phyloP scores from a whole-genome alignment of 1,140 invertebrate genomes.

The Proctacanthus coquilletti region DNA sequence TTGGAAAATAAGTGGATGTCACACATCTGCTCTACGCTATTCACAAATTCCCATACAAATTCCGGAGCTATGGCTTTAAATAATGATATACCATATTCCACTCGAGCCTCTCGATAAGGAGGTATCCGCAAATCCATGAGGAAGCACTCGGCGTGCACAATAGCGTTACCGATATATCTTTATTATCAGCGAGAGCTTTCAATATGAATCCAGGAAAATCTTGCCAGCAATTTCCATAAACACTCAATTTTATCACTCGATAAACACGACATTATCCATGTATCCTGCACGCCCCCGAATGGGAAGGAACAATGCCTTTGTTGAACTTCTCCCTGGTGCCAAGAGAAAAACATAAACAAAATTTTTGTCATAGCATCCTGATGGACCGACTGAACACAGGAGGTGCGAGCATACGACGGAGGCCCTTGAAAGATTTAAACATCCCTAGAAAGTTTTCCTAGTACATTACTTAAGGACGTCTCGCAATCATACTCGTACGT shows the following conservation, averaged over 20 bases:
- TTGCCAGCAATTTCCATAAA: slow-evolving; percentile 1
- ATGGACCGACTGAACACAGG: not conserved
- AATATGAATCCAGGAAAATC: not conserved
- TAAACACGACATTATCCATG: not conserved
- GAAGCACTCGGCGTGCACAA: too few species aligned
- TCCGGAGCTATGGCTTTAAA: too few species aligned
- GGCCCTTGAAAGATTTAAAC: not conserved
- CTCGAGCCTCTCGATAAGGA: too few species aligned
- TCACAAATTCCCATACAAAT: too few species aligned
- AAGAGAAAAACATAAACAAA: not conserved
- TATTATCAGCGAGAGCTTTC: too few species aligned
- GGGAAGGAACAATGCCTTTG: not conserved
- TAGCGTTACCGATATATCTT: too few species aligned
- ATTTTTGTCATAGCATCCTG: not conserved
- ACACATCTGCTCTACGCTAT: too few species aligned
- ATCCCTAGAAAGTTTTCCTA: not conserved
- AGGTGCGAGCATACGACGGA: not conserved
- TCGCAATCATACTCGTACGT: too few species aligned
- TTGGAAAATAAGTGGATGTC: too few species aligned
- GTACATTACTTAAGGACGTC: too few species aligned
- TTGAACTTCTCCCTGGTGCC: not conserved
- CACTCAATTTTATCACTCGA: slow-evolving; percentile 1
- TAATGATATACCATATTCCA: too few species aligned
- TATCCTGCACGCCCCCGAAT: not conserved
- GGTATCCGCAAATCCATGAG: too few species aligned